Evolutionary conservation across 2,888 invertebrate species (phyloP), one percentile per base, ranked within the genome.

Genomic region (Hemicrepidius hirtus): DNA sequence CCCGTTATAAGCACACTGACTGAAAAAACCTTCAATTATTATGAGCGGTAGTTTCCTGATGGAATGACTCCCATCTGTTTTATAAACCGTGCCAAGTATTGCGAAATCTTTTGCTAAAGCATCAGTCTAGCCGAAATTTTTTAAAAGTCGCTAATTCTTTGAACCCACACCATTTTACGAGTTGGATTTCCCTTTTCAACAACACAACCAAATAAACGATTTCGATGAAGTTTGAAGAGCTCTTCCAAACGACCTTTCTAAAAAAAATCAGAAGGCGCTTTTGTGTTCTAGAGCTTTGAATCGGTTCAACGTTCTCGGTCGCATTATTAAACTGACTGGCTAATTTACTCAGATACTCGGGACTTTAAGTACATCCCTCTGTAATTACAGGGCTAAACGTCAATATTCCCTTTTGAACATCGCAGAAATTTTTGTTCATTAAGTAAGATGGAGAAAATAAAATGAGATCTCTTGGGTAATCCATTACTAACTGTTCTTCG

Each of bases 111-210:
- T 53, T 24, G 50, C 24, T 4, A 53, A 53, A 24, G 13, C 32
- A 53, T 13, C 24, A 53, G 53, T 13, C 53, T 53, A 21, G 49
- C 21, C 53, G n/a, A 13, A 53, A 21, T 28, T 49, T 53, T n/a
- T 53, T n/a, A 7, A 16, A 53, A 28, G 3, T 7, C 6, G 24
- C 28, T 53, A 28, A 53, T 53, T 53, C 53, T 28, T 28, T 21
- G 53, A 28, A 53, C 53, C 53, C 5, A 28, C 53, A 7, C 12
- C 53, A 32, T 28, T 21, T 53, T 13, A 1, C 13, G 24, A 28
- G 24, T 28, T 13, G 53, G 53, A 53, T 53, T 53, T 53, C 53
- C 53, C 21, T 46, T 24, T 46, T 9, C n/a, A 46, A 3, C 46
- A 46, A 9, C 1, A 7, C 18, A 6, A 32, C 7, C 4, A 32